Evolutionary conservation across 2,113 vertebrate genomes (phyloP).

Genomic region (Marmota monax): DNA sequence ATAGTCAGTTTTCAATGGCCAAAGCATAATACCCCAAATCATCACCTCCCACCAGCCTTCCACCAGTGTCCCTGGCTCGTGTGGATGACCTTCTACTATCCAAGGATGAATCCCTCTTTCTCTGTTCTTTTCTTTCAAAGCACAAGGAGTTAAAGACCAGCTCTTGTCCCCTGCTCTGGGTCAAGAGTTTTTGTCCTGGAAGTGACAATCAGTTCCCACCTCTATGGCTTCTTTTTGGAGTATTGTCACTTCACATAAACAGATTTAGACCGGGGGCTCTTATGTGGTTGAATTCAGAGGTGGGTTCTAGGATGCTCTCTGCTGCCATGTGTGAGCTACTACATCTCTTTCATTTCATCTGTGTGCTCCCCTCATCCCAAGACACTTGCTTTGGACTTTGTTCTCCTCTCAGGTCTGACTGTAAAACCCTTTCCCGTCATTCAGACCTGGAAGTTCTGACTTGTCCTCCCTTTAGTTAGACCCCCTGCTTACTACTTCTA

Average conservation of each 20-base stretch:
- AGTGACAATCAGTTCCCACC: background rate
- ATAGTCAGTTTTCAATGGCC: background rate
- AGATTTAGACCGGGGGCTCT: background rate
- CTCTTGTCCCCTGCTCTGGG: background rate
- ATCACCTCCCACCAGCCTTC: background rate
- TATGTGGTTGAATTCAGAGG: background rate
- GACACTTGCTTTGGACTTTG: background rate
- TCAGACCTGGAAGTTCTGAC: background rate
- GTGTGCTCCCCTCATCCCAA: background rate
- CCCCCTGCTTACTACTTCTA: background rate
- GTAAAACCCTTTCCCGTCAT: background rate
- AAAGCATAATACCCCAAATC: background rate
- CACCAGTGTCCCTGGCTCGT: background rate
- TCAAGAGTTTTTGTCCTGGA: background rate
- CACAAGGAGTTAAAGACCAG: background rate
- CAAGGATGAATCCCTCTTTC: background rate
- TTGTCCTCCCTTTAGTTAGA: background rate
- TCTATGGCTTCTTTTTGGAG: background rate
- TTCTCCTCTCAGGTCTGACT: background rate
- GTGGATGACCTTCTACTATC: background rate
- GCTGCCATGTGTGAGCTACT: background rate
- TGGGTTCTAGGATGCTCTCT: background rate
- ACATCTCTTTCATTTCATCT: background rate
- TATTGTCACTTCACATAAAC: background rate
- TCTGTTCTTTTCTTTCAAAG: background rate